Base-by-base conservation (phyloP, 1,140 invertebrate genomes). In the Camponotus floridanus region DNA sequence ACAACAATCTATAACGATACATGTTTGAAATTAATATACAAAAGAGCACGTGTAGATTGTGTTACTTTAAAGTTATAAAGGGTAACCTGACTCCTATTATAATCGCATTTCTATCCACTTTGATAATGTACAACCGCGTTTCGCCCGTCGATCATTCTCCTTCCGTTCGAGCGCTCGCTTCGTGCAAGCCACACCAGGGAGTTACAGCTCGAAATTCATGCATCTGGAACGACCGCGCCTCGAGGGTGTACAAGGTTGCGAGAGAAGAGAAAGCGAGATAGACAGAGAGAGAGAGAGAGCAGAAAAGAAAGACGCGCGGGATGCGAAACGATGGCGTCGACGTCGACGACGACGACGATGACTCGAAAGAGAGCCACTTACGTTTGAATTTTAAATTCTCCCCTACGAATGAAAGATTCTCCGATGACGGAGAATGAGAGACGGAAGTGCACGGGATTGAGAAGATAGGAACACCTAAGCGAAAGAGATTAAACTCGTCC, bases 341-440 rank as follows among this genome's bases (percentile, higher is more conserved):
- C 73, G 81, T 85, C 42, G 76, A 68, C 64, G 71, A 78, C 59
- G 74, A 88, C 78, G 84, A 84, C 78, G 89, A 90, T 89, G 87
- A 76, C 86, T 91, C 86, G 79, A 90, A 51, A 51, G 90, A 91
- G 89, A 76, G 78, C 83, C 90, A 91, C 89, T 90, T 86, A 90
- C 86, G 90, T 91, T 91, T 91, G 90, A 91, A 91, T 91, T 91
- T 90, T 84, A 91, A 91, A 91, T 91, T 91, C 74, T 90, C 62
- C 84, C 84, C 90, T 88, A 83, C 89, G 81, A 88, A 86, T 81
- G 88, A 76, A 87, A 90, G 88, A 90, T 89, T 90, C 79, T 90
- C 87, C 86, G 80, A 76, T 87, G 89, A 89, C 59, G 45, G 71
- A 67, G 71, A 26, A 87, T 45, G 78, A 51, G 45, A 61, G 48